Base-by-base conservation (phyloP, 2,113 vertebrate species). In the Uropsilus gracilis region DNA sequence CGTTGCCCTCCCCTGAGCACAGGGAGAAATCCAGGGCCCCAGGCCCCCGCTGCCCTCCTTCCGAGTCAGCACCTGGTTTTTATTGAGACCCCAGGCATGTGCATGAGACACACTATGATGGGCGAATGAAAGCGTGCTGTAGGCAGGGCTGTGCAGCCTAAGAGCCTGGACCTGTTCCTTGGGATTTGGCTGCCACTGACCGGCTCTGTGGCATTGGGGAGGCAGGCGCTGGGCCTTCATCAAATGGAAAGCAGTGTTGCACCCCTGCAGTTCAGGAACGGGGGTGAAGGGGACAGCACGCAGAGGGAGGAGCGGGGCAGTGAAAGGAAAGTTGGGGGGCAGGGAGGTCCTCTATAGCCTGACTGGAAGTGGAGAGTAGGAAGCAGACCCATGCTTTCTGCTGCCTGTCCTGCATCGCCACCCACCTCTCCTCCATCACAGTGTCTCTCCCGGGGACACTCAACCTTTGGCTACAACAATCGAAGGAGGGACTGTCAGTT, bases 201-300 rank as follows among this genome's bases (percentile, higher is more conserved):
- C 66, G 50, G 28, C 50, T 75, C 55, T 3, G 0, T 24, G 26
- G 30, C 57, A 39, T 39, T 50, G 61, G 34, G 17, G 16, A 72
- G 32, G 69, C 32, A 22, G 53, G 53, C 57, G 39, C 63, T 26
- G 3, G 61, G 16, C 34, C 0, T 72, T 32, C 64, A 53, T 50
- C 63, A 12, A 3, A 4, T 6, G 37, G 55, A 73, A 61, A 34
- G 69, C 9, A 44, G 11, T 2, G 32, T 32, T 48, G 16, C 44
- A 0, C n/a, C 20, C 18, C 22, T 18, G 11, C 22, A 3, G 1
- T 6, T 22, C 1, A 6, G 4, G 8, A n/a, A n/a, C n/a, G 44
- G 37, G 39, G 12, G 16, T 22, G 8, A 22, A 32, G 61, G n/a
- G 22, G 83, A n/a, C 32, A 44, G 39, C 6, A 8, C 8, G 8